phyloP scores from a whole-genome alignment of 2,888 invertebrate species.

The Plebejus melissa region DNA sequence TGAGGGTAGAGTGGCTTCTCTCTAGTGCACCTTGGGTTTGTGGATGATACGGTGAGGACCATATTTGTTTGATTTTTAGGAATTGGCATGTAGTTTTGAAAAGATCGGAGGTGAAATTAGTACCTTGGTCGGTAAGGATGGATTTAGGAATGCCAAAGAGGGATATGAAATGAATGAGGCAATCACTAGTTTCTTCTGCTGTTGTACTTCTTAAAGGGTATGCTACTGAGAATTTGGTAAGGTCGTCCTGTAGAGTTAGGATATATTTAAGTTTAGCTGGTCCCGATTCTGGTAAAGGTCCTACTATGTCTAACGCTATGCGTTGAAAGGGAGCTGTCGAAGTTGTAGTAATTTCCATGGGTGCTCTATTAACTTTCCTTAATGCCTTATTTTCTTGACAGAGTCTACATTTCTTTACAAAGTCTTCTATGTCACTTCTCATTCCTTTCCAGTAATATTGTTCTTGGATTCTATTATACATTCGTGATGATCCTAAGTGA shows the following conservation, averaged over 20 bases:
- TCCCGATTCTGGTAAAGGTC: no score
- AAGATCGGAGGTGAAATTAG: constrained; percentile 28
- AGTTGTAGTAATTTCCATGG: constrained; percentile 27
- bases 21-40: constrained; percentile 26
- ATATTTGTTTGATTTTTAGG: constrained; percentile 29
- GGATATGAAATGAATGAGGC: constrained; percentile 29
- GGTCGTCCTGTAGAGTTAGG: constrained; percentile 24
- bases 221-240: constrained; percentile 25
- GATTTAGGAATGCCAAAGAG: constrained; percentile 31
- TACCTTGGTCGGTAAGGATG: constrained; percentile 30
- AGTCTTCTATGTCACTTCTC: constrained; percentile 21
- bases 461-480: no score
- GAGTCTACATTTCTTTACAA: constrained; percentile 6
- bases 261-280: no score
- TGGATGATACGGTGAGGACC: constrained; percentile 28
- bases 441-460: neutral
- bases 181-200: constrained; percentile 29
- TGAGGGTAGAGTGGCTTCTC: constrained; percentile 22
- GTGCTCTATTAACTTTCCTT: constrained; percentile 18
- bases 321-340: constrained; percentile 25
- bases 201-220: constrained; percentile 24
- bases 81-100: constrained; percentile 29
- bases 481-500: no score
- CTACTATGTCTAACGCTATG: constrained; percentile 6
- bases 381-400: constrained; percentile 23